Evolutionary conservation across 1,140 invertebrate genomes (phyloP).

Genomic region (Drosophila sucinea): DNA sequence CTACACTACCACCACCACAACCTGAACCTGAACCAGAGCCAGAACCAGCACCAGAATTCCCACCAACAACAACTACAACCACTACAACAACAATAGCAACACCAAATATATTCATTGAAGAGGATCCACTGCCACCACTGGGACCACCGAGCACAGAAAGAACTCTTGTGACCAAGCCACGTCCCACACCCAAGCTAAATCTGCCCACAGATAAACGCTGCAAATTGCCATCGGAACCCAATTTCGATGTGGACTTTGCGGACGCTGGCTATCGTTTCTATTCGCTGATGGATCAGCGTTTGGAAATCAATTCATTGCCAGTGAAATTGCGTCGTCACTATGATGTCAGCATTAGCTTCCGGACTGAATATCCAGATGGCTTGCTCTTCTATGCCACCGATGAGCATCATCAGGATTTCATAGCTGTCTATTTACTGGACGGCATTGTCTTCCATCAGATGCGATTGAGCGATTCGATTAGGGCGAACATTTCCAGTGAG

Average conservation of each 20-base stretch:
- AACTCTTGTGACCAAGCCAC: constrained; percentile 35
- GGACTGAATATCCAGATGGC: constrained; percentile 90
- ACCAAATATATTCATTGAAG: constrained; percentile 13
- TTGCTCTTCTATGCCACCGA: constrained; percentile 92
- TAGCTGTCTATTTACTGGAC: constrained; percentile 91
- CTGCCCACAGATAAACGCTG: constrained; percentile 82
- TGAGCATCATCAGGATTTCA: constrained; percentile 88
- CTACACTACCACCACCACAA: constrained; percentile 9
- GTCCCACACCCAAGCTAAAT: constrained; percentile 52
- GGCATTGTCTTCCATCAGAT: constrained; percentile 90
- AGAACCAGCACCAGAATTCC: too few species aligned
- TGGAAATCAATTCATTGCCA: constrained; percentile 88
- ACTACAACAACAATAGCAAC: constrained; percentile 39
- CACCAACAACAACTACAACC: constrained; percentile 43
- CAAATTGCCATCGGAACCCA: constrained; percentile 83
- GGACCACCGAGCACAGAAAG: constrained; percentile 41
- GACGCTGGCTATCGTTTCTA: constrained; percentile 84
- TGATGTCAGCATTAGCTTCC: constrained; percentile 92
- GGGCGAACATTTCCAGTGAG: constrained; percentile 85
- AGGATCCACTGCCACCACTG: constrained; percentile 29
- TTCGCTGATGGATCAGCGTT: constrained; percentile 87
- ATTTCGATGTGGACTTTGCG: constrained; percentile 69
- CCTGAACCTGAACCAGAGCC: too few species aligned
- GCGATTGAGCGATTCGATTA: constrained; percentile 88
- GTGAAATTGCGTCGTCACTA: constrained; percentile 86